Evolutionary conservation across 92 coral and sea anemone genomes (phyloP), one percentile per base, ranked within the genome.

Genomic region (Umimayanthus kanabou): DNA sequence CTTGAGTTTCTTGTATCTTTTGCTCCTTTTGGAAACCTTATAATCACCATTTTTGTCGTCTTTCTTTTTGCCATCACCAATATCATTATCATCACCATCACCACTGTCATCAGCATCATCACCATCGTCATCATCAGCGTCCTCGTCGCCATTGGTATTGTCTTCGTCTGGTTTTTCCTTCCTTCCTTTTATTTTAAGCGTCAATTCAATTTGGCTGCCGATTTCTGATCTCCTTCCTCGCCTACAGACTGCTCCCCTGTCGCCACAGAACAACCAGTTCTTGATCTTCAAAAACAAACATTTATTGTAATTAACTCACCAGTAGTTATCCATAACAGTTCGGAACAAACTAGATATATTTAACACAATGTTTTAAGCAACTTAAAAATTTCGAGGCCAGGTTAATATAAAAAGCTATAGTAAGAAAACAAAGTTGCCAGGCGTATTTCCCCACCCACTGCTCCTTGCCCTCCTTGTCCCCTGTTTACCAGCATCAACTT

Each of bases 91-190:
- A 42, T 5, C 28, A 10, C 4, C 15, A 39, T 76, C 28, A 39
- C 6, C 79, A 9, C 50, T 16, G 45, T 26, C 80, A 39, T 20
- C 43, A 9, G 45, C 9, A 5, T 78, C 82, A 10, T 79, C n/a
- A 20, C 25, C 40, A 2, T 49, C 67, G 9, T 78, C 82, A 25
- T 78, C 66, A 14, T 53, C 83, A 26, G 50, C 66, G 9, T 25
- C 42, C 29, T 78, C 69, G 29, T 79, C 69, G 11, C 64, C 84
- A 29, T 55, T 40, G 8, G 13, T 26, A 4, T 80, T 33, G 16
- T 80, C 84, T 57, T 80, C 84, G 1, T 80, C 84, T 2, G 84
- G 84, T 80, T 80, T 80, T 53, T 80, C 84, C 45, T 80, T 80
- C 64, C 58, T 80, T 3, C 84, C 84, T 18, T 80, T 80, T 45